Percentiles rank a stretch among this genome's conserved stretches.
Conservation (phyloP, 1,140 invertebrate genomes). For the Pomacea maculata region DNA sequence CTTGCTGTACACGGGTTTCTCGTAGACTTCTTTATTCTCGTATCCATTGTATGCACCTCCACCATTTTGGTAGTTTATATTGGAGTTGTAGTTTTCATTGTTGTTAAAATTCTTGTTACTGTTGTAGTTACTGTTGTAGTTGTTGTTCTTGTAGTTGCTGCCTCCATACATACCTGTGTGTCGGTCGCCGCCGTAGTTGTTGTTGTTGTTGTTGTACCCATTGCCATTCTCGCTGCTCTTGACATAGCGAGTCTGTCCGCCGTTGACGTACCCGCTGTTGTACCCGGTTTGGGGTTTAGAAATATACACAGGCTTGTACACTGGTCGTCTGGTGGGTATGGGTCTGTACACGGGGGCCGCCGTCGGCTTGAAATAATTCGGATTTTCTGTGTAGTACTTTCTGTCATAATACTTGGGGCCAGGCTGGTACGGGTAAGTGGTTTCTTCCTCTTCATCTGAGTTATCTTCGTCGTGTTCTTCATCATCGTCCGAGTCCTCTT, state of each 20-base stretch:
- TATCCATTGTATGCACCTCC: neutral
- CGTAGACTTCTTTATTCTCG: too few species aligned
- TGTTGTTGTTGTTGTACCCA: neutral
- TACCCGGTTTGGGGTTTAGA: too few species aligned
- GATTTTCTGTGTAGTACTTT: conserved; percentile 10
- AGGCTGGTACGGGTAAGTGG: neutral
- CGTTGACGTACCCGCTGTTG: too few species aligned
- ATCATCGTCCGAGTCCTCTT: neutral
- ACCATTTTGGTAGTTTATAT: neutral
- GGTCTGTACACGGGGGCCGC: conserved; percentile 7
- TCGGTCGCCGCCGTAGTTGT: neutral
- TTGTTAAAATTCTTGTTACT: neutral
- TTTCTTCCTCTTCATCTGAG: neutral
- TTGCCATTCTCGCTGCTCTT: neutral
- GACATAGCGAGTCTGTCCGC: too few species aligned
- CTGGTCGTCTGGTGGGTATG: neutral
- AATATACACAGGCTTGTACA: too few species aligned
- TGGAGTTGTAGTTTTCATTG: neutral
- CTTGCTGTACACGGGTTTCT: too few species aligned
- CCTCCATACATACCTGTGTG: neutral
- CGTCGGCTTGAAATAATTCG: neutral
- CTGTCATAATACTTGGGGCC: neutral
- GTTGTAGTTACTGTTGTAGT: neutral
- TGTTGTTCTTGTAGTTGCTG: neutral
- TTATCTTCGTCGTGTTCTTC: neutral